Evolutionary conservation across 2,797 vertebrate species (phyloP).

Genomic region (Channallabes apus): DNA sequence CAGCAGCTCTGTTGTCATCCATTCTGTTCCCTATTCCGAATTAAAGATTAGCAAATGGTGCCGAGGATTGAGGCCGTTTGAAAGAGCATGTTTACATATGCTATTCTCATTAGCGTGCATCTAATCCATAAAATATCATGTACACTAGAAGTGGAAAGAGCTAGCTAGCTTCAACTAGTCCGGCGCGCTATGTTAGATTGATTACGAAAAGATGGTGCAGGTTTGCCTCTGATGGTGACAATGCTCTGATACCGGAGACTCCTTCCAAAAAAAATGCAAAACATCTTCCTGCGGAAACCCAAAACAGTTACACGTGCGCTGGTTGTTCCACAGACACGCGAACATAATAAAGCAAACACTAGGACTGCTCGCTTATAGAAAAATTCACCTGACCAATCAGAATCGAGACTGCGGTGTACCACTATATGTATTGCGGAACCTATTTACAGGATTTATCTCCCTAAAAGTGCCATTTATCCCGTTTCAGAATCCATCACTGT

Average conservation of each 20-base stretch:
- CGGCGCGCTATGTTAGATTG: background rate
- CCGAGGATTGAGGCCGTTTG: background rate
- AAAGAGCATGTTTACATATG: background rate
- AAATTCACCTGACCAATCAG: background rate
- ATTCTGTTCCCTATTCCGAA: background rate
- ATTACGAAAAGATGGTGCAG: background rate
- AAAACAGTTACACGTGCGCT: background rate
- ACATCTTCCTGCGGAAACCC: background rate
- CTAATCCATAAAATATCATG: background rate
- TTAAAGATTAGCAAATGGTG: slow-evolving; percentile 6
- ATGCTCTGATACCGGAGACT: background rate
- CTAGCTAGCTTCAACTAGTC: background rate
- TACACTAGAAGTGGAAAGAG: background rate
- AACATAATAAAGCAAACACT: background rate
- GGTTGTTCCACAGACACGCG: background rate
- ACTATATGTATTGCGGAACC: background rate
- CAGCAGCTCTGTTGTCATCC: background rate
- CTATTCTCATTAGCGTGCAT: background rate
- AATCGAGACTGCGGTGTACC: background rate
- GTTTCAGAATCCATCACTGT: slow-evolving; percentile 30
- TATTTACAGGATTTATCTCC: slow-evolving; percentile 18
- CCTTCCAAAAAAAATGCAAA: background rate
- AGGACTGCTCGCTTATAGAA: background rate
- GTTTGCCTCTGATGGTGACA: background rate
- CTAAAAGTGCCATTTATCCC: slow-evolving; percentile 6